Evolutionary conservation across 2,797 vertebrate species (phyloP).

Genomic region (Myoxocephalus aenaeus): DNA sequence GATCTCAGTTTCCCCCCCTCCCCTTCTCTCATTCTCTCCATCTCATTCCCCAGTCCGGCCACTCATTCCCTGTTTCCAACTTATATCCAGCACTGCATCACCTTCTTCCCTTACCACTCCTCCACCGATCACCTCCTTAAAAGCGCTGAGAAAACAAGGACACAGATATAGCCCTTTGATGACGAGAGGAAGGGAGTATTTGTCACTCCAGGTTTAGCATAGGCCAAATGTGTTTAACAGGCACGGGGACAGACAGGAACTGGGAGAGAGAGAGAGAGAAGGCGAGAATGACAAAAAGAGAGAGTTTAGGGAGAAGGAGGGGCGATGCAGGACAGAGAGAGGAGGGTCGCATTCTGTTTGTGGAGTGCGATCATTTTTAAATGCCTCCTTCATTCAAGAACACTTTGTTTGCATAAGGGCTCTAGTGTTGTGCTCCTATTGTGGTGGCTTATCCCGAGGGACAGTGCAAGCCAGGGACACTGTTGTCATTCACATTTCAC

Average conservation of each 20-base stretch:
- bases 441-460: slow-evolving; percentile 71
- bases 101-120: slow-evolving; percentile 34
- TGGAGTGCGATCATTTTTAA: slow-evolving; percentile 78
- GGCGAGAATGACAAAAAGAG: slow-evolving; percentile 37
- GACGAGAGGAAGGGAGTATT: slow-evolving; percentile 48
- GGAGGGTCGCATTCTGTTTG: slow-evolving; percentile 69
- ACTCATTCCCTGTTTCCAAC: slow-evolving; percentile 42
- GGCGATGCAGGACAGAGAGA: slow-evolving; percentile 45
- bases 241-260: slow-evolving; percentile 3
- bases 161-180: slow-evolving; percentile 48
- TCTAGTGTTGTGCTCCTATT: slow-evolving; percentile 73
- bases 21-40: slow-evolving; percentile 9
- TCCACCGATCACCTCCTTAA: slow-evolving; percentile 22
- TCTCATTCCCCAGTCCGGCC: slow-evolving; percentile 27
- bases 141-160: slow-evolving; percentile 36
- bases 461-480: slow-evolving; percentile 61
- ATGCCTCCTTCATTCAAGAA: slow-evolving; percentile 78
- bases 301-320: slow-evolving; percentile 22
- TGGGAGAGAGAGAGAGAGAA: slow-evolving; percentile 10
- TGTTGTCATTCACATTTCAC: slow-evolving; percentile 72
- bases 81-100: slow-evolving; percentile 39
- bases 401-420: slow-evolving; percentile 80
- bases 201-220: slow-evolving; percentile 58
- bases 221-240: slow-evolving; percentile 63
- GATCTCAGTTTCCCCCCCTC: slow-evolving; percentile 46